Evolutionary conservation across 2,888 invertebrate genomes (phyloP).

Genomic region (Melanostoma mellinum): DNA sequence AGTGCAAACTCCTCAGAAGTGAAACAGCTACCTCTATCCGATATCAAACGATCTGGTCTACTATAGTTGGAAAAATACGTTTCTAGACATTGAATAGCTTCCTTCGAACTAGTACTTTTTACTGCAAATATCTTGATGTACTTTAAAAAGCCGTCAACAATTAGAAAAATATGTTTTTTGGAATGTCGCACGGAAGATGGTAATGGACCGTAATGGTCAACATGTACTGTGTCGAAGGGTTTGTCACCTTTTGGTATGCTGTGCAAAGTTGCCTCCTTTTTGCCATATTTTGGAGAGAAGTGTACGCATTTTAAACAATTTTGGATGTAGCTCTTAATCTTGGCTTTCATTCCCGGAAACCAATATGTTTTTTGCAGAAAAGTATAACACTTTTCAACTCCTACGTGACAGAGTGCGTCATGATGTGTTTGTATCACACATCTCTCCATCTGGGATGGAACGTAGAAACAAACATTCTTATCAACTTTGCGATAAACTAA

Average conservation of each 20-base stretch:
- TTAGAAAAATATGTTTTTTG: conserved; percentile 26
- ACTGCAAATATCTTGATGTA: conserved; percentile 74
- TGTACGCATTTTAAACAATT: too few species aligned
- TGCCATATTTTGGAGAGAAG: conserved; percentile 77
- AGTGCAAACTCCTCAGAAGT: conserved; percentile 34
- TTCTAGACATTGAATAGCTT: conserved; percentile 24
- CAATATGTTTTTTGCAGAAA: conserved; percentile 76
- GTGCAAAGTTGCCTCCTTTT: conserved; percentile 68
- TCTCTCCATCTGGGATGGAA: conserved; percentile 70
- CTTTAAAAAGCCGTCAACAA: conserved; percentile 72
- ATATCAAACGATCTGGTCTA: conserved; percentile 18
- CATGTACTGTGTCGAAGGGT: too few species aligned
- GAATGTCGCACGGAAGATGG: too few species aligned
- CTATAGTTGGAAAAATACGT: conserved; percentile 35
- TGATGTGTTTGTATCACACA: too few species aligned
- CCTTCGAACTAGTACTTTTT: conserved; percentile 1
- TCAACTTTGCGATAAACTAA: not conserved
- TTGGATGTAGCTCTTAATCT: too few species aligned
- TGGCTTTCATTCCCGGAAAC: conserved; percentile 22
- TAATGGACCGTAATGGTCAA: too few species aligned
- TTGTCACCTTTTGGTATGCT: too few species aligned
- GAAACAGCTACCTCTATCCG: conserved; percentile 50
- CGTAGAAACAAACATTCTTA: conserved; percentile 53
- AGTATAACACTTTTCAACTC: conserved; percentile 75
- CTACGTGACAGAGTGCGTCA: conserved; percentile 76